Evolutionary conservation across 2,888 invertebrate species (phyloP).

Genomic region (Xestia sexstrigata): DNA sequence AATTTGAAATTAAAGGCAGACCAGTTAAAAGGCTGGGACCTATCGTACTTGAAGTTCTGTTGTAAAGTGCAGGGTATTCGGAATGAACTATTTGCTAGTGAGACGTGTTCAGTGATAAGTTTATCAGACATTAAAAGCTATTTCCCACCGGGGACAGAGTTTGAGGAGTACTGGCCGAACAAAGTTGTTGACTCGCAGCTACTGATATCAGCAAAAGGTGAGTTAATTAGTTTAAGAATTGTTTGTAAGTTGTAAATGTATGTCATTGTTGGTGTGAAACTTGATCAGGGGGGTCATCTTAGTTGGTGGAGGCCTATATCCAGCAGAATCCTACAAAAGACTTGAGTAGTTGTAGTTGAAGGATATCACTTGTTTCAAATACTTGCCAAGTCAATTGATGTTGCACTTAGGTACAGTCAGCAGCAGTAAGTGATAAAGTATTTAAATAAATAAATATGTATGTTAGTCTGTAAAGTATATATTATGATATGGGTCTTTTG

Average conservation of each 20-base stretch:
- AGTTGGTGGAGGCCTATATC: not conserved
- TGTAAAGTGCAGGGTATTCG: constrained; percentile 98
- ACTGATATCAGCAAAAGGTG: constrained; percentile 93
- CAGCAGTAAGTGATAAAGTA: not conserved
- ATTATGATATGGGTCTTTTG: no score
- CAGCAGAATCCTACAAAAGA: not conserved
- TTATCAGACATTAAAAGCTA: constrained; percentile 97
- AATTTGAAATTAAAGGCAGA: constrained; percentile 96
- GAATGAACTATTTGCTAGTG: constrained; percentile 97
- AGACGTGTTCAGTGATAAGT: constrained; percentile 97
- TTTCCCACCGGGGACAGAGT: constrained; percentile 96
- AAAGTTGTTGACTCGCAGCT: constrained; percentile 96
- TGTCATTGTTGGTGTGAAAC: not conserved
- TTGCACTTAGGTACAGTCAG: not conserved
- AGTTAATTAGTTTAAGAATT: constrained; percentile 57
- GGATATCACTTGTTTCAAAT: no score
- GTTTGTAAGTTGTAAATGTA: not conserved
- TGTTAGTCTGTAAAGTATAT: no score
- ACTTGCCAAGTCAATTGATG: not conserved
- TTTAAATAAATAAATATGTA: no score
- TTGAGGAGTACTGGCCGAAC: constrained; percentile 98
- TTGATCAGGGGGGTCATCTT: not conserved
- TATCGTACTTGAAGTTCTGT: constrained; percentile 98
- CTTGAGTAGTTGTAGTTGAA: not conserved
- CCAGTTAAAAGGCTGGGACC: constrained; percentile 97